Evolutionary conservation across 2,888 invertebrate species (phyloP).

Genomic region (Idaea aversata): DNA sequence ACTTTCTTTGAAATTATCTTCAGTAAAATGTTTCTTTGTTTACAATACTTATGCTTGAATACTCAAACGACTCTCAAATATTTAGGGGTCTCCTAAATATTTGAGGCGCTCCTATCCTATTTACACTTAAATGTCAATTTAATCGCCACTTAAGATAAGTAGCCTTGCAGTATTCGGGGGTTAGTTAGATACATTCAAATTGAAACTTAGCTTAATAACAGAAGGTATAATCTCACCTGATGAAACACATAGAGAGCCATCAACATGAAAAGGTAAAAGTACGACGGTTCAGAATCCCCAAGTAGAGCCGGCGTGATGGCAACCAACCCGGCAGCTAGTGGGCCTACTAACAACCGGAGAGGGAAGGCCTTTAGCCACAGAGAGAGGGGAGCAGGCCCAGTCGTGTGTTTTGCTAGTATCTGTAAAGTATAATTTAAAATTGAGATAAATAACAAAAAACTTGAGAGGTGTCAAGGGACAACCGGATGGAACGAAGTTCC

Average conservation of each 20-base stretch:
- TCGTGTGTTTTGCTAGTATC: slow-evolving; percentile 84
- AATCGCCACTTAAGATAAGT: no score
- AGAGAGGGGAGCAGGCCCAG: slow-evolving; percentile 93
- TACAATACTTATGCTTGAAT: no score
- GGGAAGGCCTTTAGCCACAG: slow-evolving; percentile 95
- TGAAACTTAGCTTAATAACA: neutral
- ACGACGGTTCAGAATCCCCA: slow-evolving; percentile 70
- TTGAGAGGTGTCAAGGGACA: no score
- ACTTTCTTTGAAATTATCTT: no score
- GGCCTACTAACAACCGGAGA: slow-evolving; percentile 90
- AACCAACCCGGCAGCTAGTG: slow-evolving; percentile 91
- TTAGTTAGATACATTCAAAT: neutral
- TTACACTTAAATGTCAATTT: no score
- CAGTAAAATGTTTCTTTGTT: no score
- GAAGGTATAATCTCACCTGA: slow-evolving; percentile 80
- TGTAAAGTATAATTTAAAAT: slow-evolving; percentile 30
- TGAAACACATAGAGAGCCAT: slow-evolving; percentile 92
- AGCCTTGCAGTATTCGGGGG: no score
- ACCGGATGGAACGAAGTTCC: no score
- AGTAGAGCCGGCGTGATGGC: slow-evolving; percentile 90
- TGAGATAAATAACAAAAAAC: no score
- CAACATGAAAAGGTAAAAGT: slow-evolving; percentile 88
- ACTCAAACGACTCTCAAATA: no score
- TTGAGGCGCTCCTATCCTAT: no score
- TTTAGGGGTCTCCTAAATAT: no score